These are phyloP conservation scores for Istiophorus platypterus DNA, from an alignment of 2,113 vertebrate genomes.

Conservation along the genomic window DNA sequence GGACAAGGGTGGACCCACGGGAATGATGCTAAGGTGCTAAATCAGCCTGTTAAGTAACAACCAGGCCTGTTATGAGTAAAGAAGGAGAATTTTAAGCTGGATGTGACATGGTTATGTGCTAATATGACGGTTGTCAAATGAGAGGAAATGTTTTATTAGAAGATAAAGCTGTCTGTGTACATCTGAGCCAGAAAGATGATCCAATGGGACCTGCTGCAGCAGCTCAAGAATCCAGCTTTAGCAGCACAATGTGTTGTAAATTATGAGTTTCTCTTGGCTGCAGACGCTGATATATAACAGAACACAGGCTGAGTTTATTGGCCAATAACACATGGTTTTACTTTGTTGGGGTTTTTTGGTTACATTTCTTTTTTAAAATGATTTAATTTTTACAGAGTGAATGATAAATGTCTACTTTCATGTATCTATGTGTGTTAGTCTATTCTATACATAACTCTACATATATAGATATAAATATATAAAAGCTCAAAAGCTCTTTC, in stretches of 20 bases:
- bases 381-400: no score
- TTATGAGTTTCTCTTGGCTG: no score
- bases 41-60: background rate
- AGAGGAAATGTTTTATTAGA: no score
- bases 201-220: no score
- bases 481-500: background rate
- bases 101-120: background rate
- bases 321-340: background rate
- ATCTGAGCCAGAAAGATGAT: no score
- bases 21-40: background rate
- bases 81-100: background rate
- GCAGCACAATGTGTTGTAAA: no score
- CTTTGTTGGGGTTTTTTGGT: background rate
- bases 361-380: background rate
- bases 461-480: background rate
- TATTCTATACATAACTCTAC: background rate
- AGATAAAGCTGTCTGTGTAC: no score
- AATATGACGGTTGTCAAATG: no score
- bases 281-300: background rate
- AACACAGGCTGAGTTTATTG: background rate
- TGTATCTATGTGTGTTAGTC: background rate
- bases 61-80: background rate
- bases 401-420: background rate
- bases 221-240: no score
- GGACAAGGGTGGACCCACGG: background rate